phyloP scores from a whole-genome alignment of 2,797 vertebrate genomes.

The Argyrosomus regius region DNA sequence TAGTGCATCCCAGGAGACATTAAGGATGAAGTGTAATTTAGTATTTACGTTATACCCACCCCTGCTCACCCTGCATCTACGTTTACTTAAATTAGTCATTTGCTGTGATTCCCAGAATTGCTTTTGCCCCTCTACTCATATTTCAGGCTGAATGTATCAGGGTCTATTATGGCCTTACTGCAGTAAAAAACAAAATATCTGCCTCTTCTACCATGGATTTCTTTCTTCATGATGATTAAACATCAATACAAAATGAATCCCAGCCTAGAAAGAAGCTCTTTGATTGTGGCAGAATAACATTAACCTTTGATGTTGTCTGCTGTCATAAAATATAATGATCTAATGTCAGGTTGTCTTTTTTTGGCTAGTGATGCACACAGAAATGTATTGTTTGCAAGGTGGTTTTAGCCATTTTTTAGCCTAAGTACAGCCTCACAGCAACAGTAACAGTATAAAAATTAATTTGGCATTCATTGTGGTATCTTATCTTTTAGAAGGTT shows the following conservation, averaged over 20 bases:
- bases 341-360: conserved; percentile 7
- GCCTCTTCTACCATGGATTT: conserved; percentile 6
- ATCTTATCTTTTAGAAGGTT: no score
- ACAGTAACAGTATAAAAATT: no score
- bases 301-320: conserved; percentile 13
- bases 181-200: conserved; percentile 7
- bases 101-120: conserved; percentile 19
- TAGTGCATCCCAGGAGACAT: conserved; percentile 15
- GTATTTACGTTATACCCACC: not conserved
- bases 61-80: not conserved
- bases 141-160: not conserved
- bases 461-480: no score
- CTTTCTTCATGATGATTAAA: conserved; percentile 2
- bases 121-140: not conserved
- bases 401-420: not conserved
- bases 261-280: conserved; percentile 4
- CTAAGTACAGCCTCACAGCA: no score
- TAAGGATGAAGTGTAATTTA: conserved; percentile 22
- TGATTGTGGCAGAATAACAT: conserved; percentile 3
- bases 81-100: conserved; percentile 14
- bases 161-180: not conserved
- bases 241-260: conserved; percentile 1
- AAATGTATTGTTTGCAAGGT: not conserved
- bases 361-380: not conserved
- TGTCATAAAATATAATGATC: not conserved